These are phyloP conservation scores for Myathropa florea DNA, from an alignment of 2,888 invertebrate genomes.

Conservation along the genomic window DNA sequence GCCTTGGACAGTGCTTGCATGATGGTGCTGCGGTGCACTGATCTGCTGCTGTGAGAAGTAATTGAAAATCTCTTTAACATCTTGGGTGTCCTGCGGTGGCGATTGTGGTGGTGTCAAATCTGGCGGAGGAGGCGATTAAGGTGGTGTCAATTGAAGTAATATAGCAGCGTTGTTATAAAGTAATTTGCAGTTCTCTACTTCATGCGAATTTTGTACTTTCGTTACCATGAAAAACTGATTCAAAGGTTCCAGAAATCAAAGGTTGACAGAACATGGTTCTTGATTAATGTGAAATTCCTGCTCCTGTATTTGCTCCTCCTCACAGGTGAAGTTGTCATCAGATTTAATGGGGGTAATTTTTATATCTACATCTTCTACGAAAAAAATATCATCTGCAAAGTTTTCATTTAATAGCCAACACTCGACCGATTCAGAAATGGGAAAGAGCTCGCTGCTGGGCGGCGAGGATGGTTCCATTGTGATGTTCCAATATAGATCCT, in stretches of 20 bases:
- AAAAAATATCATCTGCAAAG: slow-evolving; percentile 78
- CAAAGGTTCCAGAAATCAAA: slow-evolving; percentile 59
- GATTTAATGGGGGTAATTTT: slow-evolving; percentile 72
- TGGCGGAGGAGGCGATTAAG: slow-evolving; percentile 87
- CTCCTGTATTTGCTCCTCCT: slow-evolving; percentile 77
- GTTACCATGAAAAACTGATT: slow-evolving; percentile 72
- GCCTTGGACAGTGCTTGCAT: slow-evolving; percentile 4
- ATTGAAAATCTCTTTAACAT: slow-evolving; percentile 66
- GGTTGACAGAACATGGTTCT: slow-evolving; percentile 87
- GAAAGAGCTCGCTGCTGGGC: slow-evolving; percentile 77
- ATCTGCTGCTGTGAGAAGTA: slow-evolving; percentile 64
- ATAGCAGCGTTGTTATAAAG: slow-evolving; percentile 82
- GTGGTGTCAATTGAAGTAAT: slow-evolving; percentile 88
- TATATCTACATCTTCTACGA: slow-evolving; percentile 73
- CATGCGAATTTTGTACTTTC: slow-evolving; percentile 79
- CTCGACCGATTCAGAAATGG: slow-evolving; percentile 74
- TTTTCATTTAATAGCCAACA: slow-evolving; percentile 75
- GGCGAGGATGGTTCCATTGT: slow-evolving; percentile 79
- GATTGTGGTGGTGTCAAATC: slow-evolving; percentile 67
- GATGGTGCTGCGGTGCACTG: slow-evolving; percentile 13
- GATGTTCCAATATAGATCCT: slow-evolving; percentile 79
- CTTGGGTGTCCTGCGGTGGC: slow-evolving; percentile 62
- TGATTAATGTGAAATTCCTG: slow-evolving; percentile 76
- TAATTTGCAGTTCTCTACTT: slow-evolving; percentile 78
- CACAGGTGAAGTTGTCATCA: slow-evolving; percentile 73